These are phyloP conservation scores for Andricus quercusramuli DNA, from an alignment of 2,888 invertebrate genomes.

Conservation along the genomic window DNA sequence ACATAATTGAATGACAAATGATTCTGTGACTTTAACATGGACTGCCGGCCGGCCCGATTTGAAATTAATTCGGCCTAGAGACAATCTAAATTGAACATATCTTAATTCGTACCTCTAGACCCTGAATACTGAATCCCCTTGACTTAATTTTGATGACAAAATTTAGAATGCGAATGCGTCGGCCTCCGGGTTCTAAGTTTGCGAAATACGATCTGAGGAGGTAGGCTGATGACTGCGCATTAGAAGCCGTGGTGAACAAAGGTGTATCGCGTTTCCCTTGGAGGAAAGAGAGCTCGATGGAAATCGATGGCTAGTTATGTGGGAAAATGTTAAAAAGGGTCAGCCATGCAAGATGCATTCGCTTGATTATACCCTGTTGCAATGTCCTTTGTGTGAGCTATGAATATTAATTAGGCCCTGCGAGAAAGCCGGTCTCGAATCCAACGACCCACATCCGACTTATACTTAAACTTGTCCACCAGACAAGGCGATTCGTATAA, in stretches of 20 bases:
- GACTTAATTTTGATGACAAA: not conserved
- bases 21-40: too few relatives aligned
- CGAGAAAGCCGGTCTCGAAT: slow-evolving; percentile 42
- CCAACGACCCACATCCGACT: slow-evolving; percentile 36
- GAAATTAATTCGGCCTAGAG: too few relatives aligned
- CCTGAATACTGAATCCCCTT: not conserved
- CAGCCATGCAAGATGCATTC: slow-evolving; percentile 31
- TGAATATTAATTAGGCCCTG: slow-evolving; percentile 64
- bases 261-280: slow-evolving; percentile 12
- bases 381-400: slow-evolving; percentile 63
- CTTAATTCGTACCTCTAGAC: not conserved
- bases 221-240: too few relatives aligned
- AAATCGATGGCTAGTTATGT: slow-evolving; percentile 31
- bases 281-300: slow-evolving; percentile 2
- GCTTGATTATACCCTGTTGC: slow-evolving; percentile 34
- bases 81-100: too few relatives aligned
- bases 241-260: slow-evolving; percentile 11
- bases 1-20: too few relatives aligned
- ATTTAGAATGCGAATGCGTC: not conserved
- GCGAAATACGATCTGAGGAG: not conserved
- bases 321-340: slow-evolving; percentile 31
- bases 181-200: not conserved
- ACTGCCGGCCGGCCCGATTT: too few relatives aligned
- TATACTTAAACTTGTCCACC: slow-evolving; percentile 37
- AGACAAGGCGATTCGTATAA: slow-evolving; percentile 39